Evolutionary conservation across 1,140 invertebrate species (phyloP).

Genomic region (Eurosta solidaginis): DNA sequence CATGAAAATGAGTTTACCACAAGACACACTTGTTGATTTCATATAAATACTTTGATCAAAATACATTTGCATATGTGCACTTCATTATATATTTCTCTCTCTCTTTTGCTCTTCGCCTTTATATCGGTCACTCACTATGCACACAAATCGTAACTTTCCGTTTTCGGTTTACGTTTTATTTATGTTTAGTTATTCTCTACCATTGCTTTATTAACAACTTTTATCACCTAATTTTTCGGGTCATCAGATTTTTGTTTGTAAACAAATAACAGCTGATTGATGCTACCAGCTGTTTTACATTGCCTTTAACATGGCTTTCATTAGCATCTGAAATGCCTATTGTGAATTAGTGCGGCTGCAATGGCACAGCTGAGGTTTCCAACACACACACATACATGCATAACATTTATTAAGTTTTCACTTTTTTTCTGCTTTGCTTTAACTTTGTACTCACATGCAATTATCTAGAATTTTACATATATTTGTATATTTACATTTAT

Average conservation of each 20-base stretch:
- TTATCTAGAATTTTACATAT: too few species aligned
- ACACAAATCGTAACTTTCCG: background rate
- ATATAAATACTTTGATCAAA: too few species aligned
- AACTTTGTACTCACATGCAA: too few species aligned
- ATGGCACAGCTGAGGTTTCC: background rate
- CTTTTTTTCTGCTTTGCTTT: background rate
- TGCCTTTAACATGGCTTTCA: background rate
- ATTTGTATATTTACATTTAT: too few species aligned
- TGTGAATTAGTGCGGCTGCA: background rate
- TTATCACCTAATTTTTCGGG: background rate
- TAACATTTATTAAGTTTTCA: background rate
- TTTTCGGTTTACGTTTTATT: background rate
- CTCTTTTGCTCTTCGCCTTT: background rate
- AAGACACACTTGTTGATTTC: slow-evolving; percentile 21
- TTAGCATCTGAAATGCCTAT: background rate
- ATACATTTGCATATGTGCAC: background rate
- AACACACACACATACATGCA: background rate
- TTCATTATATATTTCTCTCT: background rate
- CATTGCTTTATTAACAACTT: background rate
- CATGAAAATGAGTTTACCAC: background rate
- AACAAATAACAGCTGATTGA: background rate
- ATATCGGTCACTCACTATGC: too few species aligned
- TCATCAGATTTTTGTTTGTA: slow-evolving; percentile 20
- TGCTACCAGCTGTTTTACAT: background rate
- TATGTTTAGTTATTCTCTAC: background rate